These are phyloP conservation scores for Uria aalge DNA, from an alignment of 2,113 vertebrate genomes.

Conservation along the genomic window DNA sequence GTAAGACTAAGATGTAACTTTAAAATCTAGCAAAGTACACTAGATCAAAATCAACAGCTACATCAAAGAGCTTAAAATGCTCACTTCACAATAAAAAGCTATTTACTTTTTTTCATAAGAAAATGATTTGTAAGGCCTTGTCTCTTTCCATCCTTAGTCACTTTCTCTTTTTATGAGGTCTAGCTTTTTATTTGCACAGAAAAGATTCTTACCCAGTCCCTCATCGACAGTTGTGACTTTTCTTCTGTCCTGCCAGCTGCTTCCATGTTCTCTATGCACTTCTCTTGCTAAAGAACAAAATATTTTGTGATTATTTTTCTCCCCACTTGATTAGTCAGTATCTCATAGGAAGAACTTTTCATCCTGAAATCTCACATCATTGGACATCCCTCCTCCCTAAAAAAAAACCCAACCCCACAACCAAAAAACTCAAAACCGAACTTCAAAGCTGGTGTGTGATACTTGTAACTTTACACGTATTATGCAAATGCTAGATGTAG, in stretches of 20 bases:
- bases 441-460: not conserved
- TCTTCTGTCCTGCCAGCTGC: not conserved
- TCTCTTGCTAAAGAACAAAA: not conserved
- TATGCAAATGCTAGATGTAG: not conserved
- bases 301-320: not conserved
- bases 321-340: not conserved
- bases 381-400: accelerated
- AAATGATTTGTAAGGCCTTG: not conserved
- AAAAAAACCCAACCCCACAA: not conserved
- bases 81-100: slow-evolving; percentile 27
- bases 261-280: not conserved
- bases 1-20: slow-evolving; percentile 46
- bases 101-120: slow-evolving; percentile 20
- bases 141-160: not conserved
- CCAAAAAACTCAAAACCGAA: not conserved
- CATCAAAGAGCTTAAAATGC: slow-evolving; percentile 34
- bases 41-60: slow-evolving; percentile 44
- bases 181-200: not conserved
- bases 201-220: not conserved
- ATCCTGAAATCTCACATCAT: not conserved
- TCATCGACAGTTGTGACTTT: not conserved
- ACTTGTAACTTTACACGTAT: not conserved
- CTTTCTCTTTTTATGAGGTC: not conserved
- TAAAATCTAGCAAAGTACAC: slow-evolving; percentile 3
- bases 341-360: not conserved